phyloP scores from a whole-genome alignment of 2,888 invertebrate genomes.

The Margaritifera margaritifera region DNA sequence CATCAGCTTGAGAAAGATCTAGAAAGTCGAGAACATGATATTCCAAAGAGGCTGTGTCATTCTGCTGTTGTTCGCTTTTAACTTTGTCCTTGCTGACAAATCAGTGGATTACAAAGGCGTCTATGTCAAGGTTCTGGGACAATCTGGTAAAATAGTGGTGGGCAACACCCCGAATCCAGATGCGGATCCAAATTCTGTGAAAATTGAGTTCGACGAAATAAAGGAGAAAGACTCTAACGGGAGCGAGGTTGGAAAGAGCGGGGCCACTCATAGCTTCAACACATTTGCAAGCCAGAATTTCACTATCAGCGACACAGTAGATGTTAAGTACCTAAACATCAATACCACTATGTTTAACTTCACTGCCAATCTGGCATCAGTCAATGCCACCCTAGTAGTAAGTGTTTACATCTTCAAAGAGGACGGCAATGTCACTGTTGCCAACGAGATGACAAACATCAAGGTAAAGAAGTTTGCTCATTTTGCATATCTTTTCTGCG shows the following conservation, averaged over 20 bases:
- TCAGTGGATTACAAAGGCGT: too few relatives aligned
- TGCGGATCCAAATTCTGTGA: slow-evolving; percentile 9
- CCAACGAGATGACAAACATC: slow-evolving; percentile 4
- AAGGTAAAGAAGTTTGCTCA: too few relatives aligned
- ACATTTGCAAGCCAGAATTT: slow-evolving; percentile 6
- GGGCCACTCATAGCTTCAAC: slow-evolving; percentile 6
- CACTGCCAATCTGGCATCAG: neutral
- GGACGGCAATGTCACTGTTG: slow-evolving; percentile 2
- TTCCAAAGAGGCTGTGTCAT: too few relatives aligned
- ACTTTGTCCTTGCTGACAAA: too few relatives aligned
- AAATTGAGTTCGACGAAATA: slow-evolving; percentile 8
- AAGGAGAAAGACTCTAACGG: slow-evolving; percentile 6
- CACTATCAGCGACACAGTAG: neutral
- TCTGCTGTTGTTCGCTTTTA: too few relatives aligned
- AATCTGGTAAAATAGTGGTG: slow-evolving; percentile 11
- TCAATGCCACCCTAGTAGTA: neutral
- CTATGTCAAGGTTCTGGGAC: slow-evolving; percentile 1
- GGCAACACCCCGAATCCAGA: slow-evolving; percentile 4
- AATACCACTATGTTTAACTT: slow-evolving; percentile 2
- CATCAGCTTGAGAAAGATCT: too few relatives aligned
- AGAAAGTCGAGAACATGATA: too few relatives aligned
- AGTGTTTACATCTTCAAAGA: slow-evolving; percentile 9
- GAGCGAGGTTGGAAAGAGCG: neutral
- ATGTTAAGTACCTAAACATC: slow-evolving; percentile 3
- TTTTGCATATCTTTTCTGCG: too few relatives aligned